Percentiles rank a stretch among this genome's conserved stretches.
These are phyloP conservation scores for Pyrgus malvae DNA, from an alignment of 2,888 invertebrate genomes.

Conservation along the genomic window DNA sequence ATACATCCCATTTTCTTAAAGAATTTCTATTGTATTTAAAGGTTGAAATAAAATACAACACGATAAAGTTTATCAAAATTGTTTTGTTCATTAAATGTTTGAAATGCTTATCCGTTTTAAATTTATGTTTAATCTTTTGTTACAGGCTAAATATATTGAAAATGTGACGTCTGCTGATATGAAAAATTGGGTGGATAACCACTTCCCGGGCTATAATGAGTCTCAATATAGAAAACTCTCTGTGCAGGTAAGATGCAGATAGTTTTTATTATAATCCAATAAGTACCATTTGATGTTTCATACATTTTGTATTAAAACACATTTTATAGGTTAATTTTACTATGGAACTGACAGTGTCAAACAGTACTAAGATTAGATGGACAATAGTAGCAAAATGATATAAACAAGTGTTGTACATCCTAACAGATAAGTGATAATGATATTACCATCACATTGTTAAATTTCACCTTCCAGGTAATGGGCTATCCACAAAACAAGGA, in stretches of 20 bases:
- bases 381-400: too few species aligned
- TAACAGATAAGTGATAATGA: neutral
- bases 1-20: too few species aligned
- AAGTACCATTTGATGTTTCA: too few species aligned
- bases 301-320: too few species aligned
- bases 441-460: neutral
- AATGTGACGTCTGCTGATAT: conserved; percentile 72
- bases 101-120: too few species aligned
- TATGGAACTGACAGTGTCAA: too few species aligned
- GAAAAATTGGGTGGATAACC: conserved; percentile 74
- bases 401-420: too few species aligned
- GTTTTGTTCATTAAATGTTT: too few species aligned
- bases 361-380: too few species aligned
- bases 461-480: conserved; percentile 48
- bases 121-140: neutral
- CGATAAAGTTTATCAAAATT: too few species aligned
- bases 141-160: conserved; percentile 78
- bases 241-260: conserved; percentile 70
- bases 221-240: conserved; percentile 75
- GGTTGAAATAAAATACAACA: conserved; percentile 1
- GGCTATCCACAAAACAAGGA: conserved; percentile 53
- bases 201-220: conserved; percentile 73
- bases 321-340: too few species aligned
- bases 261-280: too few species aligned
- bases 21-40: conserved; percentile 50